These are phyloP conservation scores for Caenorhabditis sp. DNA, from an alignment of 2,888 invertebrate genomes.

Conservation along the genomic window DNA sequence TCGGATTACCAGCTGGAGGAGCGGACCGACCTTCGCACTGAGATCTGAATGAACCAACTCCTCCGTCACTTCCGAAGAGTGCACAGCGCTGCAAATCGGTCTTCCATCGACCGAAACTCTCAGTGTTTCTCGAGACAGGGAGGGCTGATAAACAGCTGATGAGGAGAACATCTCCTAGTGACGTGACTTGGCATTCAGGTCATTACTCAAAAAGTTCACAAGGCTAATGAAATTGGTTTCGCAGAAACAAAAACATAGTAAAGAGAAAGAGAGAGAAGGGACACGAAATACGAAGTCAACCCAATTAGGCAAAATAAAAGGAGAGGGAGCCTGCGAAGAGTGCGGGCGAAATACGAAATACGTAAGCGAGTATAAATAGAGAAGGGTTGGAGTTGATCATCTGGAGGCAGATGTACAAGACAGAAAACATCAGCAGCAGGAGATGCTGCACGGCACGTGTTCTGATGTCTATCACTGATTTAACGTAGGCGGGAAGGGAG, in stretches of 20 bases:
- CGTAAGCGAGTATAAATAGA: slow-evolving; percentile 12
- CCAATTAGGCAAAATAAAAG: slow-evolving; percentile 22
- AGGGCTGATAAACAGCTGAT: neutral
- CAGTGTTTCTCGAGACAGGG: neutral
- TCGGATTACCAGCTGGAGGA: slow-evolving; percentile 28
- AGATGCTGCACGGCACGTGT: neutral
- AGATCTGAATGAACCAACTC: slow-evolving; percentile 19
- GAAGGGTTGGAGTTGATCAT: slow-evolving; percentile 19
- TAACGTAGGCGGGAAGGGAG: neutral
- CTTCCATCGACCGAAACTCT: slow-evolving; percentile 17
- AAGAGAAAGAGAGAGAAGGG: too few relatives aligned
- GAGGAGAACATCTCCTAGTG: neutral
- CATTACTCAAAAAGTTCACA: neutral
- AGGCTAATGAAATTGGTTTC: slow-evolving; percentile 1
- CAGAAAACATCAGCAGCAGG: neutral
- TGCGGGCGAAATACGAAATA: slow-evolving; percentile 7
- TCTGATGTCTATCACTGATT: slow-evolving; percentile 50
- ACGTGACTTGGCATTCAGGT: neutral
- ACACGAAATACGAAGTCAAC: neutral
- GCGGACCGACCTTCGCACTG: slow-evolving; percentile 50
- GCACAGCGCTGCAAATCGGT: slow-evolving; percentile 2
- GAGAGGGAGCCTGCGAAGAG: neutral
- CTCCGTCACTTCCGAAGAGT: slow-evolving; percentile 54
- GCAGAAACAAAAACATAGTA: slow-evolving; percentile 10
- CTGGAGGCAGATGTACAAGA: slow-evolving; percentile 1